A percentile compares a stretch with the other conserved stretches of the same genome.
Conservation (phyloP, 2,888 invertebrate genomes). For the Corbicula japonica region DNA sequence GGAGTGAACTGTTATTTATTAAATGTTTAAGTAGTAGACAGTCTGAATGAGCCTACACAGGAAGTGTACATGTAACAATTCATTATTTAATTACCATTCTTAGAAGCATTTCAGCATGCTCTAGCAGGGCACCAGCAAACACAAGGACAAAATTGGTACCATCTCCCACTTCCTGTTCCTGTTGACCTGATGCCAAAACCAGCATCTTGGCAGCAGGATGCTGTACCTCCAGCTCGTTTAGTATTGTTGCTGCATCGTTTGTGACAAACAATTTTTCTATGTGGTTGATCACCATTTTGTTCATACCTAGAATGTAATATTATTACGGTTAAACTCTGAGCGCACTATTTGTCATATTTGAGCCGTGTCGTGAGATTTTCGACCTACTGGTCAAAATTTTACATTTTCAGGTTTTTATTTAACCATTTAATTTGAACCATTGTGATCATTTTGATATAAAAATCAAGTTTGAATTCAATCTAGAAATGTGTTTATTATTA, state of each 20-base stretch:
- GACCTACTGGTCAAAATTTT: too few relatives aligned
- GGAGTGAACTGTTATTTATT: too few relatives aligned
- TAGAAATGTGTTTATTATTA: too few relatives aligned
- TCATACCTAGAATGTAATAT: conserved; percentile 88
- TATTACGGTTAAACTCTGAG: too few relatives aligned
- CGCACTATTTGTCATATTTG: too few relatives aligned
- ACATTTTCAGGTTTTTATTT: too few relatives aligned
- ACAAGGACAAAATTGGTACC: conserved; percentile 99
- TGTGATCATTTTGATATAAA: too few relatives aligned
- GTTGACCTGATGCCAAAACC: conserved; percentile 98
- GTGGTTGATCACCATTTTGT: conserved; percentile 99
- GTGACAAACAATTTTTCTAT: conserved; percentile 99
- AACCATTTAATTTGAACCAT: too few relatives aligned
- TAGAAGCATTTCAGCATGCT: conserved; percentile 96
- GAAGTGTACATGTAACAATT: neutral
- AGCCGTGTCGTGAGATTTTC: too few relatives aligned
- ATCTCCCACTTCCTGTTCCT: conserved; percentile 99
- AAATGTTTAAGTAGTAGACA: too few relatives aligned
- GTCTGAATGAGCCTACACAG: too few relatives aligned
- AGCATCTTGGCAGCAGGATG: conserved; percentile 99
- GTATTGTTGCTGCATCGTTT: conserved; percentile 99
- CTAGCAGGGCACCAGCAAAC: conserved; percentile 96
- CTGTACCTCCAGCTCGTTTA: conserved; percentile 91
- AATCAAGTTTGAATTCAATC: too few relatives aligned
- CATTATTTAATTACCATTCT: conserved; percentile 89